phyloP scores from a whole-genome alignment of 2,113 vertebrate species.

The Penelope pileata region DNA sequence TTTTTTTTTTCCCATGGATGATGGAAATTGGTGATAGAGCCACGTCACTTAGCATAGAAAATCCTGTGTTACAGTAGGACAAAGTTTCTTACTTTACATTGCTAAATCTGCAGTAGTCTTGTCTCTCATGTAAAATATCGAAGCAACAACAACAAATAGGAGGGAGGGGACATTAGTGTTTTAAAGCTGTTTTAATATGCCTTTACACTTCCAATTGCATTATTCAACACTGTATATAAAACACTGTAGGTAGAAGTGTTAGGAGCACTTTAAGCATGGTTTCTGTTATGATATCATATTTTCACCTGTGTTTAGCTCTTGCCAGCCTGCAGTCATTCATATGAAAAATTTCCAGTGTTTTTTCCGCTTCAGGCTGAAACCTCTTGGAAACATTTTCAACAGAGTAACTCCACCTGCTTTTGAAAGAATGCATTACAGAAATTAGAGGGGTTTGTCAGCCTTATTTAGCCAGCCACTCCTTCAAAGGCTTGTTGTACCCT shows the following conservation, averaged over 20 bases:
- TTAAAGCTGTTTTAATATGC: neutral
- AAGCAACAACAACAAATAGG: neutral
- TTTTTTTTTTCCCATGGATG: neutral
- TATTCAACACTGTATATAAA: neutral
- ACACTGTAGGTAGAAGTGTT: neutral
- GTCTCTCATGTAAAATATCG: neutral
- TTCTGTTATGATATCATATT: neutral
- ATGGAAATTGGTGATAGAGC: neutral
- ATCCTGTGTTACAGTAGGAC: neutral
- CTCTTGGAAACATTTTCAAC: neutral
- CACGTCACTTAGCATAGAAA: neutral
- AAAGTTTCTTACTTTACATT: neutral
- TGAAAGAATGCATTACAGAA: neutral
- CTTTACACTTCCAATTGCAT: neutral
- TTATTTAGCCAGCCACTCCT: constrained; percentile 10
- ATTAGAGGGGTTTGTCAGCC: constrained; percentile 25
- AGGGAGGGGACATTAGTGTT: neutral
- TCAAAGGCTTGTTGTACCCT: constrained; percentile 15
- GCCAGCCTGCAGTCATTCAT: constrained; percentile 20
- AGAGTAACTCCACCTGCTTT: neutral
- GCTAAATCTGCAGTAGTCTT: neutral
- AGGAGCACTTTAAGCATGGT: neutral
- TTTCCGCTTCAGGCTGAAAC: constrained; percentile 28
- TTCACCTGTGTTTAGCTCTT: constrained; percentile 44
- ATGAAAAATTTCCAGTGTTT: neutral